phyloP scores from a whole-genome alignment of 64 coral and sea anemone genomes.

The Stichodactyla helianthus region DNA sequence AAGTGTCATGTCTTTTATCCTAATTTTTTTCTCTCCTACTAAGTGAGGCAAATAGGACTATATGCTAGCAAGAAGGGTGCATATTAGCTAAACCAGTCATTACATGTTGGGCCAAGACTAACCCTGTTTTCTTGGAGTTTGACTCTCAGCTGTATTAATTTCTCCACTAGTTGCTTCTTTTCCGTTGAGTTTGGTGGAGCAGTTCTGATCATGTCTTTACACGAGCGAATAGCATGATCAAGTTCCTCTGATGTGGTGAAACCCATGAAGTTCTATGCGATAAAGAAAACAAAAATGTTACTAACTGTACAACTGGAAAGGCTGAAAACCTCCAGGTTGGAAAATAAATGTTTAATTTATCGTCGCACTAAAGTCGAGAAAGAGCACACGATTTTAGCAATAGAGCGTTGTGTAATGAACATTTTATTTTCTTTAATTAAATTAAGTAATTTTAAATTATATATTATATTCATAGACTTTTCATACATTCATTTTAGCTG shows the following conservation, averaged over 20 bases:
- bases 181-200: constrained; percentile 42
- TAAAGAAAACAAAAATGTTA: constrained; percentile 9
- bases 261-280: constrained; percentile 74
- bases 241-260: constrained; percentile 70
- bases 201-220: constrained; percentile 66
- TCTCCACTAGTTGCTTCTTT: constrained; percentile 64
- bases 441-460: too few relatives aligned
- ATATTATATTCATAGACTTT: too few relatives aligned
- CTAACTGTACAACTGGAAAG: too few relatives aligned
- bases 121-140: constrained; percentile 73
- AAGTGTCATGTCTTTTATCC: too few relatives aligned
- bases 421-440: too few relatives aligned
- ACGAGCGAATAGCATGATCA: constrained; percentile 55
- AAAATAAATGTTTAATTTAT: not conserved
- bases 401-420: too few relatives aligned
- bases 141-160: constrained; percentile 64
- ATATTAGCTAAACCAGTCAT: not conserved
- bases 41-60: too few relatives aligned
- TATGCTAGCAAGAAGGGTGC: too few relatives aligned
- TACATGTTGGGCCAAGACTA: not conserved
- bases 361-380: too few relatives aligned
- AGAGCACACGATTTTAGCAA: too few relatives aligned
- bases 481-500: too few relatives aligned
- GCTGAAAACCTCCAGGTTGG: not conserved
- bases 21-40: too few relatives aligned